Conservation (phyloP, 2,888 invertebrate genomes). For the Agapetus fuscipes region DNA sequence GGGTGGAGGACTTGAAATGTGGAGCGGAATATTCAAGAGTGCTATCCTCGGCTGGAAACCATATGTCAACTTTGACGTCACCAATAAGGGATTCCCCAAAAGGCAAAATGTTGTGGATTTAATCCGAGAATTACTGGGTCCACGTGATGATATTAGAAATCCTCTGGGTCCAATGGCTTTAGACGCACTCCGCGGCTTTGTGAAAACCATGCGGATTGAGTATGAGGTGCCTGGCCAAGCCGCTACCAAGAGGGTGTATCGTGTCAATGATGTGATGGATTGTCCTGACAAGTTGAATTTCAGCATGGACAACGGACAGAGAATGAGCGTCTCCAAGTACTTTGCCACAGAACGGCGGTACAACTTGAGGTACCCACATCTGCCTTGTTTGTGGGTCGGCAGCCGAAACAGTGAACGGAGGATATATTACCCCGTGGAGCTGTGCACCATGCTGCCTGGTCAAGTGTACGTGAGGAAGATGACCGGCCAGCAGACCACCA, state of each 20-base stretch:
- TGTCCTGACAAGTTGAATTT: slow-evolving; percentile 33
- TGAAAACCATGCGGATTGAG: slow-evolving; percentile 28
- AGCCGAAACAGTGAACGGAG: slow-evolving; percentile 40
- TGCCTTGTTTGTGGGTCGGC: slow-evolving; percentile 84
- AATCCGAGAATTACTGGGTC: slow-evolving; percentile 28
- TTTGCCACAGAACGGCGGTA: slow-evolving; percentile 34
- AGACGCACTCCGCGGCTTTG: slow-evolving; percentile 18
- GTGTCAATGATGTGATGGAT: slow-evolving; percentile 34
- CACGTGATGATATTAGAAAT: slow-evolving; percentile 19
- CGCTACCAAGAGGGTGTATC: slow-evolving; percentile 32
- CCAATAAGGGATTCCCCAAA: slow-evolving; percentile 70
- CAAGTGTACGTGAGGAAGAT: slow-evolving; percentile 70
- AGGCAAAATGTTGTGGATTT: slow-evolving; percentile 41
- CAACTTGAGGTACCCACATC: slow-evolving; percentile 48
- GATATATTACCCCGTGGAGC: slow-evolving; percentile 75
- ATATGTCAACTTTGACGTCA: slow-evolving; percentile 84
- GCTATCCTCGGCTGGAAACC: slow-evolving; percentile 83
- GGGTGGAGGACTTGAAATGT: slow-evolving; percentile 77
- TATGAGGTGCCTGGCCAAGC: slow-evolving; percentile 37
- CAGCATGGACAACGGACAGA: slow-evolving; percentile 23
- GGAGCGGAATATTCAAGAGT: slow-evolving; percentile 90
- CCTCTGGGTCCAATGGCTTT: neutral
- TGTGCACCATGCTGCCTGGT: slow-evolving; percentile 67
- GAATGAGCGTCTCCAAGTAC: slow-evolving; percentile 40
- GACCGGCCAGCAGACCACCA: slow-evolving; percentile 70